These are phyloP conservation scores for Lipotes vexillifer DNA, from an alignment of 2,113 vertebrate genomes.

Conservation along the genomic window DNA sequence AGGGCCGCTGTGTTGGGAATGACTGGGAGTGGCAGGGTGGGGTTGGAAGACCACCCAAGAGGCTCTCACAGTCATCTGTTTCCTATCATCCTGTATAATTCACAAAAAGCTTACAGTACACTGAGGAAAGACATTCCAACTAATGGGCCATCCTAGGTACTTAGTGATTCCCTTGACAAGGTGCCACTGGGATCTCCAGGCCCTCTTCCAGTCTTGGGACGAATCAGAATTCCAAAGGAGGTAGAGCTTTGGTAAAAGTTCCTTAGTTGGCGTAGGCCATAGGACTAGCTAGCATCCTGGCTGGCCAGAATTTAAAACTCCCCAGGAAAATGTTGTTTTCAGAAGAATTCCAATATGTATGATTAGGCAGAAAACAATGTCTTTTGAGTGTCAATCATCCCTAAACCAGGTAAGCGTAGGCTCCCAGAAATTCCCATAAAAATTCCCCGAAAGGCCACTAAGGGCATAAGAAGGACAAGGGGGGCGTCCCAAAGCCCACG, in stretches of 20 bases:
- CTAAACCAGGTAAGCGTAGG: background rate
- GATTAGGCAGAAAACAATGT: background rate
- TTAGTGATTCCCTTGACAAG: background rate
- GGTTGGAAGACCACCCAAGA: background rate
- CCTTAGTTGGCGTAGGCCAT: background rate
- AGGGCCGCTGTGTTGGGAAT: background rate
- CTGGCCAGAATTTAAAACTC: background rate
- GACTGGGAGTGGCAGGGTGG: fast-evolving
- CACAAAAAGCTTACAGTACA: background rate
- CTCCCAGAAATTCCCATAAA: background rate
- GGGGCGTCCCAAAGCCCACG: background rate
- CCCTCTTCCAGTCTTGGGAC: background rate
- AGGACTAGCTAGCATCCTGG: background rate
- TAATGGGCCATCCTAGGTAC: background rate
- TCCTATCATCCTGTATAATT: background rate
- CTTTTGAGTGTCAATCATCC: background rate
- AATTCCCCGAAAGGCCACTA: background rate
- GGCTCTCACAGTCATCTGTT: background rate
- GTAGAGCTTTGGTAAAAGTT: background rate
- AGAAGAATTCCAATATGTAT: background rate
- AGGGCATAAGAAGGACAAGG: background rate
- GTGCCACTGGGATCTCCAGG: background rate
- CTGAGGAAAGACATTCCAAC: background rate
- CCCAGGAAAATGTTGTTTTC: background rate
- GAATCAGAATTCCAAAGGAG: background rate